Evolutionary conservation across 2,888 invertebrate species (phyloP).

Genomic region (Callimorpha dominula): DNA sequence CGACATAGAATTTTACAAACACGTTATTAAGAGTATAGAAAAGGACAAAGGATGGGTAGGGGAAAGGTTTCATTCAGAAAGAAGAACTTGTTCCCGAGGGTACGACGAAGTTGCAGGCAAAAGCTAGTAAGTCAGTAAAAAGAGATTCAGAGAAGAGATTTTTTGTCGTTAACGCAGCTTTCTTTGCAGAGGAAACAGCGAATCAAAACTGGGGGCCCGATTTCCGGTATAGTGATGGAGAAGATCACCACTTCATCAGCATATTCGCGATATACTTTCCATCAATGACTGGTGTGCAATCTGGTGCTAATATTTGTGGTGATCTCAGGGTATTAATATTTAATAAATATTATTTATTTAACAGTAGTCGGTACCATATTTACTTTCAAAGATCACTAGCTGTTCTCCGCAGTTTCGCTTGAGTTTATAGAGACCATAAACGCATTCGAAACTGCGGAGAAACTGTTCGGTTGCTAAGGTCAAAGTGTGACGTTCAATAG

Average conservation of each 20-base stretch:
- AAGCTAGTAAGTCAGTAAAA: too few species aligned
- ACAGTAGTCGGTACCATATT: background rate
- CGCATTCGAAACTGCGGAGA: too few species aligned
- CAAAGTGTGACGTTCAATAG: background rate
- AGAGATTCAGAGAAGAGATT: background rate
- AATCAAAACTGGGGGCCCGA: slow-evolving; percentile 88
- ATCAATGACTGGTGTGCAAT: slow-evolving; percentile 99
- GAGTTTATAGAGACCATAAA: too few species aligned
- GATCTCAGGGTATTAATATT: slow-evolving; percentile 92
- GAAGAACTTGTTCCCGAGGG: too few species aligned
- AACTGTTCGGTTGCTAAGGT: background rate
- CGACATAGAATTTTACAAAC: too few species aligned
- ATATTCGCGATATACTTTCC: slow-evolving; percentile 99
- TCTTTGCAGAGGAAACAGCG: slow-evolving; percentile 70
- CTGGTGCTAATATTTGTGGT: slow-evolving; percentile 99
- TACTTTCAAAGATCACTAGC: background rate
- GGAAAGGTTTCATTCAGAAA: too few species aligned
- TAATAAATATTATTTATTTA: background rate
- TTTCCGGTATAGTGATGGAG: slow-evolving; percentile 89
- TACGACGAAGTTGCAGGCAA: too few species aligned
- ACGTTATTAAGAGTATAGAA: too few species aligned
- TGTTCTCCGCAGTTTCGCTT: too few species aligned
- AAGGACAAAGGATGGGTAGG: too few species aligned
- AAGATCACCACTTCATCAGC: slow-evolving; percentile 94
- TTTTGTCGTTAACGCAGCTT: slow-evolving; percentile 77